Percentiles rank a stretch among this genome's conserved stretches.
Conservation (phyloP, 2,113 vertebrate species). For the zebrafish (Danio rerio) region GRCz12tu NC_133176.1:43883501-43884000, state of each 20-base stretch:
- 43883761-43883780: not conserved
- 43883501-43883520: not conserved
- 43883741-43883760: not conserved
- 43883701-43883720: not conserved
- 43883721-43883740: not conserved
- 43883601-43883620: slow-evolving; percentile 69
- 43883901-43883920: not conserved
- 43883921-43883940: slow-evolving; percentile 19
- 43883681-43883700: not conserved
- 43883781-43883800: not conserved
- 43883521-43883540: not conserved
- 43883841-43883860: not conserved
- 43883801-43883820: slow-evolving; percentile 77
- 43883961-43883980: slow-evolving; percentile 80
- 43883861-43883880: not conserved
- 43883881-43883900: slow-evolving; percentile 27
- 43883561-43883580: slow-evolving; percentile 41
- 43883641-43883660: slow-evolving; percentile 53
- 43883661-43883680: slow-evolving; percentile 63
- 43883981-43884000: slow-evolving; percentile 76
- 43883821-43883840: slow-evolving; percentile 76
- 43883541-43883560: not conserved
- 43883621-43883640: slow-evolving; percentile 66
- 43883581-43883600: slow-evolving; percentile 57
- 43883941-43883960: slow-evolving; percentile 64